Evolutionary conservation across 2,888 invertebrate species (phyloP).

Genomic region (Campopleginae sp.): DNA sequence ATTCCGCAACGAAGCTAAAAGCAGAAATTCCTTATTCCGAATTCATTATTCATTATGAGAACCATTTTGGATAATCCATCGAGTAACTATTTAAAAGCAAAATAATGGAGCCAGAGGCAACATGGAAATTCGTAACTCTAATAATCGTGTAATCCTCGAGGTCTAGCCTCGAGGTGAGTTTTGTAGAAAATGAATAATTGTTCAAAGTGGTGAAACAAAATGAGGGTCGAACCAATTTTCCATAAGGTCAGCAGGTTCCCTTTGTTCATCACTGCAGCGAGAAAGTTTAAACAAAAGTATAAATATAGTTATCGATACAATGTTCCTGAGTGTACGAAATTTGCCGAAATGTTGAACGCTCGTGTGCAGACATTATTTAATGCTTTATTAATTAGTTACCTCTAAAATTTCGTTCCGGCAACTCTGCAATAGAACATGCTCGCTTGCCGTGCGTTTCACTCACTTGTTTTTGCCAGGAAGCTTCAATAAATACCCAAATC

Average conservation of each 20-base stretch:
- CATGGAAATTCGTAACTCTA: neutral
- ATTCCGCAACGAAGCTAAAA: neutral
- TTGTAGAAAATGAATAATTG: neutral
- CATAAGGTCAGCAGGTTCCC: neutral
- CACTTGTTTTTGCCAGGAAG: neutral
- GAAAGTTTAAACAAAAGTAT: slow-evolving; percentile 9
- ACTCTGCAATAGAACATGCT: neutral
- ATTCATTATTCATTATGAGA: neutral
- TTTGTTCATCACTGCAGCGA: neutral
- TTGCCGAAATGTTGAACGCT: neutral
- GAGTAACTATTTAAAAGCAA: neutral
- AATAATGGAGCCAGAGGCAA: neutral
- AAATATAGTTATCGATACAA: slow-evolving; percentile 11
- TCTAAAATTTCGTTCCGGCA: neutral
- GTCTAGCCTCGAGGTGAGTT: neutral
- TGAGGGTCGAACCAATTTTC: neutral
- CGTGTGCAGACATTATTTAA: slow-evolving; percentile 5
- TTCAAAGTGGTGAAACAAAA: neutral
- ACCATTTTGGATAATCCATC: neutral
- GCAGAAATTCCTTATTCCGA: neutral
- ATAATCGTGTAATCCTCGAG: neutral
- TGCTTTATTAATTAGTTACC: neutral
- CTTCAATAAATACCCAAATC: neutral
- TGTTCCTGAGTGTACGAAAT: neutral
- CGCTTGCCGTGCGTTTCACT: neutral